Percentiles rank a stretch among this genome's conserved stretches.
Conservation (phyloP, 2,888 invertebrate species). For the Plebejus argus region DNA sequence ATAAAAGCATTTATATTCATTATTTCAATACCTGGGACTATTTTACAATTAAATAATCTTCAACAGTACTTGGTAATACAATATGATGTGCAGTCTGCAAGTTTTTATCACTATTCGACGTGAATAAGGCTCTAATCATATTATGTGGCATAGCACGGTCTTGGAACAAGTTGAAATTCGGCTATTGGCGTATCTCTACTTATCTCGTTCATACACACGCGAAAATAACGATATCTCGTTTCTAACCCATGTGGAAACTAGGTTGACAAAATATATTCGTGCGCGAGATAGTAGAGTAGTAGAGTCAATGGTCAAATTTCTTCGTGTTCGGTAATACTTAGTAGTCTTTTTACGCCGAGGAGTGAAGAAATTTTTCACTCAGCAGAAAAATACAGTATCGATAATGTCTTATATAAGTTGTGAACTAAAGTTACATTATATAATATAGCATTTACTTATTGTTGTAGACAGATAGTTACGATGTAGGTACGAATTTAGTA, state of each 20-base stretch:
- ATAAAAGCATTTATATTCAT: slow-evolving; percentile 6
- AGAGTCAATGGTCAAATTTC: no score
- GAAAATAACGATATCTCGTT: no score
- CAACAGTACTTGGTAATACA: background rate
- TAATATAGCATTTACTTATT: slow-evolving; percentile 32
- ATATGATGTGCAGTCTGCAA: background rate
- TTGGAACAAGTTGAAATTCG: no score
- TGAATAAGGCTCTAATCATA: no score
- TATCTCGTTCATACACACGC: no score
- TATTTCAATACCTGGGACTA: background rate
- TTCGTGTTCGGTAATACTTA: background rate
- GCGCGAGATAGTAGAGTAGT: no score
- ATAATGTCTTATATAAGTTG: slow-evolving; percentile 24
- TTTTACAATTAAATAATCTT: background rate
- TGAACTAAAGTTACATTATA: slow-evolving; percentile 32
- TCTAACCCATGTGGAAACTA: no score
- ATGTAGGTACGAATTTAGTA: slow-evolving; percentile 5
- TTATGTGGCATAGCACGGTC: no score
- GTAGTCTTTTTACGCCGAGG: background rate
- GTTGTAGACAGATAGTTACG: slow-evolving; percentile 21
- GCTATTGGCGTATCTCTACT: no score
- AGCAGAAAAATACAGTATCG: background rate
- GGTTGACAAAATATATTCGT: no score
- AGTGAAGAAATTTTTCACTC: background rate
- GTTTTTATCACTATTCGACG: background rate